Evolutionary conservation across 2,797 vertebrate species (phyloP).

Genomic region (Sebastes itinus): DNA sequence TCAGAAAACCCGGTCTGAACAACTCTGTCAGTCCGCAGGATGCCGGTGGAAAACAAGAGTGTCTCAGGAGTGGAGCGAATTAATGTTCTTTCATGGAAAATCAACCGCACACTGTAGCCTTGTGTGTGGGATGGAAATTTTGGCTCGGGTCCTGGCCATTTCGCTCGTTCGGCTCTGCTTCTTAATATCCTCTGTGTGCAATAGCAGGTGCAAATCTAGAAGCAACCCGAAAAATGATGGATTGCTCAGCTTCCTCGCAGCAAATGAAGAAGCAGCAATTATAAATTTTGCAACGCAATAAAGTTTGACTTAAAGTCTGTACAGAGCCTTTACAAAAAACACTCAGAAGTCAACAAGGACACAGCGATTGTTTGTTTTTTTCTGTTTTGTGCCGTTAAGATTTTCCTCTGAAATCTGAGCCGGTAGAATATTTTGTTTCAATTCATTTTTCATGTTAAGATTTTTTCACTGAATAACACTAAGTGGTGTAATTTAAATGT

Average conservation of each 20-base stretch:
- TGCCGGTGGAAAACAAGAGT: constrained; percentile 24
- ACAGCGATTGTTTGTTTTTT: background rate
- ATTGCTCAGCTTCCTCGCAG: constrained; percentile 38
- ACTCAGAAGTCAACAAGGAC: background rate
- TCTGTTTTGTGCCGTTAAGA: background rate
- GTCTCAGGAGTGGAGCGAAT: constrained; percentile 38
- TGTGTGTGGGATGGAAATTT: constrained; percentile 42
- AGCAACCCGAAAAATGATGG: constrained; percentile 41
- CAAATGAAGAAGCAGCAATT: constrained; percentile 40
- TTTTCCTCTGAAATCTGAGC: background rate
- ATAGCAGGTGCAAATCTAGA: constrained; percentile 39
- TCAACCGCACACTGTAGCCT: constrained; percentile 29
- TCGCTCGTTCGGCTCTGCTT: constrained; percentile 27
- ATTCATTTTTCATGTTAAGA: constrained; percentile 9
- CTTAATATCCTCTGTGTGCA: constrained; percentile 47
- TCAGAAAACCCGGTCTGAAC: constrained; percentile 11
- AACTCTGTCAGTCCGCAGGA: constrained; percentile 32
- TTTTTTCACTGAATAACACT: background rate
- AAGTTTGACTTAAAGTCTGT: constrained; percentile 19
- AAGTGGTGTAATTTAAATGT: background rate
- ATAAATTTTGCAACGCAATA: constrained; percentile 17
- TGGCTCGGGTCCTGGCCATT: constrained; percentile 32
- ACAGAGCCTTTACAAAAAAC: constrained; percentile 2
- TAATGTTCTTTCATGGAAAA: constrained; percentile 43
- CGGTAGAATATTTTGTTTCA: background rate